Evolutionary conservation across 2,113 vertebrate genomes (phyloP).

Genomic region (Camelus bactrianus): DNA sequence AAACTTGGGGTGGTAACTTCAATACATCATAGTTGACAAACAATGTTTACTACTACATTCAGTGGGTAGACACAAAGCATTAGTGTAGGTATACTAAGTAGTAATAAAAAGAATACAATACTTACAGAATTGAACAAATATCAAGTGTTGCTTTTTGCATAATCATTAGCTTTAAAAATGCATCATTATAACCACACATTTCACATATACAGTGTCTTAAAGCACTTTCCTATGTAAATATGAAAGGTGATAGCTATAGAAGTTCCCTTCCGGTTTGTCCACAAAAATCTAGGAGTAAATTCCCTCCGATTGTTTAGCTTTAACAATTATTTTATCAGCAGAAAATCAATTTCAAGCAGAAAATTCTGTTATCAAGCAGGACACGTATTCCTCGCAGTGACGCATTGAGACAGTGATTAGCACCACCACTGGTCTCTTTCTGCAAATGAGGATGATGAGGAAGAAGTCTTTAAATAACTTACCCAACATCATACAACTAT

Average conservation of each 20-base stretch:
- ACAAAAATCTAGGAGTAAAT: not conserved
- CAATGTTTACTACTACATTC: not conserved
- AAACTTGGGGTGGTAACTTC: not conserved
- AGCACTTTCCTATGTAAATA: not conserved
- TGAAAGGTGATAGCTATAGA: not conserved
- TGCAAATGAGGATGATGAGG: not conserved
- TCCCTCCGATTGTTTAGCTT: not conserved
- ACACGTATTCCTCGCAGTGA: not conserved
- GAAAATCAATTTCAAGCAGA: not conserved
- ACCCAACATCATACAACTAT: not conserved
- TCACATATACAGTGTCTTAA: not conserved
- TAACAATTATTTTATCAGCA: not conserved
- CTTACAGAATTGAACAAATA: not conserved
- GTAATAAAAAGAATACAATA: not conserved
- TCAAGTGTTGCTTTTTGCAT: not conserved
- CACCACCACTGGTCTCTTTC: not conserved
- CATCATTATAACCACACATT: not conserved
- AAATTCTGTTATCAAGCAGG: not conserved
- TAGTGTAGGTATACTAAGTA: not conserved
- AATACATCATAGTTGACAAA: not conserved
- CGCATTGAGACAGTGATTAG: not conserved
- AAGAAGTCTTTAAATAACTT: not conserved
- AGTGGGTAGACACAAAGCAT: not conserved
- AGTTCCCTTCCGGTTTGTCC: not conserved
- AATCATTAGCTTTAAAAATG: conserved; percentile 16